Conservation (phyloP, 2,113 vertebrate species). For the Hippocampus abdominalis region DNA sequence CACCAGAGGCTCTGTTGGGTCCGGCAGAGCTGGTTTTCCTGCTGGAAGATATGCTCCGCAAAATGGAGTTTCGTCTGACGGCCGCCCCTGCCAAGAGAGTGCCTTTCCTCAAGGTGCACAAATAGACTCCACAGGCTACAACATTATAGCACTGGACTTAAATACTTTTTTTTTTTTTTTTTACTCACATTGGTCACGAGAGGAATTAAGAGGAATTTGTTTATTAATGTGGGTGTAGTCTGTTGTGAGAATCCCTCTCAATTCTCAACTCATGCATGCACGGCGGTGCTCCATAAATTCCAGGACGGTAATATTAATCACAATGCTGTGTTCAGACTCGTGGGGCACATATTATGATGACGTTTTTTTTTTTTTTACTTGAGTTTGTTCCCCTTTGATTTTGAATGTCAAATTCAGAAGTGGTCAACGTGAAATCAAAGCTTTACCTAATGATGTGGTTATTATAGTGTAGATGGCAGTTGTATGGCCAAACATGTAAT, state of each 20-base stretch:
- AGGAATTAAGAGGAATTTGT: neutral
- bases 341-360: no score
- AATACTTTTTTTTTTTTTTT: neutral
- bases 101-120: slow-evolving; percentile 82
- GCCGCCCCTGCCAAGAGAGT: slow-evolving; percentile 71
- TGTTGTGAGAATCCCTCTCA: neutral
- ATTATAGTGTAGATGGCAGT: no score
- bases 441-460: no score
- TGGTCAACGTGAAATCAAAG: no score
- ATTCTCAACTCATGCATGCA: neutral
- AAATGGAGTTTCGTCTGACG: slow-evolving; percentile 82
- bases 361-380: no score
- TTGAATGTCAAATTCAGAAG: no score
- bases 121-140: neutral
- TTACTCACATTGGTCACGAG: neutral
- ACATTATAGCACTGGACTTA: neutral
- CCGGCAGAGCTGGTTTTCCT: slow-evolving; percentile 88
- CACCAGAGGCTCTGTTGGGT: slow-evolving; percentile 82
- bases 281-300: no score
- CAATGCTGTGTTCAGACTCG: no score
- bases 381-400: no score
- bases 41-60: slow-evolving; percentile 88
- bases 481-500: no score
- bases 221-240: neutral
- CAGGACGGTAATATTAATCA: no score